Evolutionary conservation across 2,888 invertebrate species (phyloP).

Genomic region (Tuberolachnus salignus): DNA sequence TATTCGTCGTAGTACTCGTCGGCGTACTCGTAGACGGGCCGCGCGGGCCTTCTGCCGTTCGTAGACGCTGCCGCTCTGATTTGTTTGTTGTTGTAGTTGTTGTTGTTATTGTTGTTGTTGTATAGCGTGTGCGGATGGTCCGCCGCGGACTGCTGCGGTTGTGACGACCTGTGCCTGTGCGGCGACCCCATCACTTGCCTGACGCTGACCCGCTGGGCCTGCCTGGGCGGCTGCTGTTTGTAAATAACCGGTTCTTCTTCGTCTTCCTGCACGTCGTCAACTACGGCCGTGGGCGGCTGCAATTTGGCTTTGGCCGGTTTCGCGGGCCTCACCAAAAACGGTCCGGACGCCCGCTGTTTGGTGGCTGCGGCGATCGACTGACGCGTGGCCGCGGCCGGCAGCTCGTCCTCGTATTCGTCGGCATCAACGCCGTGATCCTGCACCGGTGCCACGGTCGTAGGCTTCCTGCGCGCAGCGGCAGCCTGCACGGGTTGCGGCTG

Average conservation of each 20-base stretch:
- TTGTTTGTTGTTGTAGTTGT: slow-evolving; percentile 7
- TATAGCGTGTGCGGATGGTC: slow-evolving; percentile 18
- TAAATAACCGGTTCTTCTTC: not conserved
- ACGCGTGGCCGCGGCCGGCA: slow-evolving; percentile 16
- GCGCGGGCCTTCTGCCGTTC: slow-evolving; percentile 7
- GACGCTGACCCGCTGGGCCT: slow-evolving; percentile 40
- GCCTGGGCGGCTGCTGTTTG: slow-evolving; percentile 9
- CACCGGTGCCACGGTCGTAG: not conserved
- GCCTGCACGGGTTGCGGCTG: not conserved
- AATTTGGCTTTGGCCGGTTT: slow-evolving; percentile 11
- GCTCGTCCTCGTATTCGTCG: slow-evolving; percentile 47
- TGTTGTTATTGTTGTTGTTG: slow-evolving; percentile 10
- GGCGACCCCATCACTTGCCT: slow-evolving; percentile 11
- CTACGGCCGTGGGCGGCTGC: not conserved
- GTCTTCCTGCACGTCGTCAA: not conserved
- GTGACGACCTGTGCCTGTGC: slow-evolving; percentile 21
- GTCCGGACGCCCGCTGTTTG: slow-evolving; percentile 37
- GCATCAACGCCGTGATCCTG: not conserved
- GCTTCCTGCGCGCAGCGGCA: not conserved
- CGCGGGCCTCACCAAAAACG: not conserved
- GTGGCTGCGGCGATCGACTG: slow-evolving; percentile 29
- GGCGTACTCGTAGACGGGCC: slow-evolving; percentile 48
- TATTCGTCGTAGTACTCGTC: slow-evolving; percentile 50
- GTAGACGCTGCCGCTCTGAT: not conserved
- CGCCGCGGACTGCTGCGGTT: not conserved